phyloP scores from a whole-genome alignment of 1,140 invertebrate genomes.

The Penaeus vannamei region DNA sequence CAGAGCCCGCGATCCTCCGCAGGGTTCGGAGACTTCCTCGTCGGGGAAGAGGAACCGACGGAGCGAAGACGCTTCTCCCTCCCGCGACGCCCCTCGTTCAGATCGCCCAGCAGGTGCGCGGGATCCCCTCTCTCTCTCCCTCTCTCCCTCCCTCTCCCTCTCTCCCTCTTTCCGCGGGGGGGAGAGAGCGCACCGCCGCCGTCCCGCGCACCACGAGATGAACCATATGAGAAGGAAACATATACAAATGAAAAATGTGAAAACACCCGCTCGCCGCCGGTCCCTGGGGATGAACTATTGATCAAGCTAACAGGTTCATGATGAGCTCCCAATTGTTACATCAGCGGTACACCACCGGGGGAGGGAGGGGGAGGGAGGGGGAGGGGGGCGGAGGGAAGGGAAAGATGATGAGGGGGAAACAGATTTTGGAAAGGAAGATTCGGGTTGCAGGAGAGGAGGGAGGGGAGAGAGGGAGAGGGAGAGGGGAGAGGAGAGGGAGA shows the following conservation, averaged over 20 bases:
- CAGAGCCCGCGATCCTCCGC: neutral
- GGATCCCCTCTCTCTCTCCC: too few species aligned
- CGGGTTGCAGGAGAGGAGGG: neutral
- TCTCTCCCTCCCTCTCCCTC: too few species aligned
- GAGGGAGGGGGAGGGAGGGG: neutral
- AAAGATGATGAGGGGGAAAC: neutral
- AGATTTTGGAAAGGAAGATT: slow-evolving; percentile 1
- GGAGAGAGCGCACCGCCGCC: too few species aligned
- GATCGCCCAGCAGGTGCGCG: too few species aligned
- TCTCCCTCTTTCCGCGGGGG: too few species aligned
- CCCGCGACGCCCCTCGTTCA: too few species aligned
- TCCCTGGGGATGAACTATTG: neutral
- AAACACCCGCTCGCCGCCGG: neutral
- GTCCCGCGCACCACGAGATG: too few species aligned
- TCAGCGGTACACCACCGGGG: neutral
- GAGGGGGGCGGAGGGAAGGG: neutral
- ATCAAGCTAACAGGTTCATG: neutral
- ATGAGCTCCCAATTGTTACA: neutral
- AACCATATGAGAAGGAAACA: neutral
- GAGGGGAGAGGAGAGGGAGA: too few species aligned
- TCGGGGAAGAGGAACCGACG: neutral
- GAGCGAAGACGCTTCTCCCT: neutral
- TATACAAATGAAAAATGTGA: neutral
- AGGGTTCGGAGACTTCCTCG: neutral
- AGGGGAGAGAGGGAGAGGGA: too few species aligned